Evolutionary conservation across 2,113 vertebrate species (phyloP), one percentile per base, ranked within the genome.

Genomic region (Anhinga rufa): DNA sequence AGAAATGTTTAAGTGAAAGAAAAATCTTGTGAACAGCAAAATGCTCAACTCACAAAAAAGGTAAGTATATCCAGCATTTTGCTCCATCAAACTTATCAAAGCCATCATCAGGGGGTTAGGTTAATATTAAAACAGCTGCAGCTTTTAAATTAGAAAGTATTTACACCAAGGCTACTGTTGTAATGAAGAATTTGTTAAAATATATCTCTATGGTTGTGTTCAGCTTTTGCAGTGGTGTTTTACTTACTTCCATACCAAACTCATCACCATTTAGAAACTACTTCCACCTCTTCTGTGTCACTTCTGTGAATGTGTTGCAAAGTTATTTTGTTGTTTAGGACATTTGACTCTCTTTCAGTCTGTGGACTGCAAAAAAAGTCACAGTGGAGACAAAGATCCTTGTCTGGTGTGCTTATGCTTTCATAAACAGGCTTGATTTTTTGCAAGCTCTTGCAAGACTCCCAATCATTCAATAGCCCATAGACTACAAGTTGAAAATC

Each of bases 201-300:
- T 68, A 32, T 26, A 4, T 61, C 20, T 69, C 20, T 86, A 9
- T 11, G 18, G 9, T 7, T 62, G 7, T 25, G 9, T 10, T 94
- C 46, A 82, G 26, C 8, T 91, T 86, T 85, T 85, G 16, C 14
- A 57, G 24, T 14, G 2, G 1, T 62, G 13, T 55, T 93, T 92
- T 85, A 36, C 25, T 15, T 74, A 38, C 29, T 40, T 85, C 16
- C 6, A 34, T 31, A 38, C 12, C 0, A 0, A 71, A 40, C 8
- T 51, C 36, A 31, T 55, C 31, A 49, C 22, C 52, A 48, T 32
- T 54, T 51, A 71, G 34, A 91, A 93, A 78, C 3, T 42, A 60
- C 17, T 11, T 88, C 12, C n/a, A 48, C 1, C 0, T 64, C 34
- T 24, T 74, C 60, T 38, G 21, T 2, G 0, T 40, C 19, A 49